Evolutionary conservation across 2,888 invertebrate species (phyloP).

Genomic region (Tenthredo notha): DNA sequence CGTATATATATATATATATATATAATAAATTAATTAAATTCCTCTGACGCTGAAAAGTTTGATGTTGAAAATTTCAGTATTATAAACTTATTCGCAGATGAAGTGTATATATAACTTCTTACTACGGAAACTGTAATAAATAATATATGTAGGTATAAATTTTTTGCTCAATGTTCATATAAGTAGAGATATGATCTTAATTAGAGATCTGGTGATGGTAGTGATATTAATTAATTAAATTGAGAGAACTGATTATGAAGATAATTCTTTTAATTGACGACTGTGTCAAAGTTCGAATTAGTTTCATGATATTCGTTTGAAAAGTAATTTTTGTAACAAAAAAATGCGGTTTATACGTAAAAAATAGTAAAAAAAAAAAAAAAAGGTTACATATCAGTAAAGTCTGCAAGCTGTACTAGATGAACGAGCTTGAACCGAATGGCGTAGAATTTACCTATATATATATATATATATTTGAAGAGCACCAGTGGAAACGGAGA

Average conservation of each 20-base stretch:
- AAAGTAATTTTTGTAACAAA: neutral
- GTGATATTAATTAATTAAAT: neutral
- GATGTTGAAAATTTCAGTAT: neutral
- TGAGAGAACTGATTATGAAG: neutral
- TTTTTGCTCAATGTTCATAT: neutral
- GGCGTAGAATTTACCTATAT: constrained; percentile 15
- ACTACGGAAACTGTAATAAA: neutral
- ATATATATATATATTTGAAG: neutral
- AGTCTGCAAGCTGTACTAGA: neutral
- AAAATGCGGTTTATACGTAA: neutral
- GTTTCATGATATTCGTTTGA: neutral
- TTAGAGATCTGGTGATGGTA: neutral
- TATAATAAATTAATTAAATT: neutral
- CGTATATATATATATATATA: neutral
- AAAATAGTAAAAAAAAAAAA: neutral
- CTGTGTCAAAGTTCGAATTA: neutral
- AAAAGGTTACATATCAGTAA: neutral
- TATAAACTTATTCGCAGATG: neutral
- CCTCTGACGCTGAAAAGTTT: neutral
- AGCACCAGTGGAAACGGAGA: neutral
- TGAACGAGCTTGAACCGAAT: neutral
- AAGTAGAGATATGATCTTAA: neutral
- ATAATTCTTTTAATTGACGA: neutral
- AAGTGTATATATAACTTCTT: neutral
- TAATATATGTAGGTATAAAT: neutral